Conservation (phyloP, 2,888 invertebrate genomes). For the Aphelenchoides bicaudatus region DNA sequence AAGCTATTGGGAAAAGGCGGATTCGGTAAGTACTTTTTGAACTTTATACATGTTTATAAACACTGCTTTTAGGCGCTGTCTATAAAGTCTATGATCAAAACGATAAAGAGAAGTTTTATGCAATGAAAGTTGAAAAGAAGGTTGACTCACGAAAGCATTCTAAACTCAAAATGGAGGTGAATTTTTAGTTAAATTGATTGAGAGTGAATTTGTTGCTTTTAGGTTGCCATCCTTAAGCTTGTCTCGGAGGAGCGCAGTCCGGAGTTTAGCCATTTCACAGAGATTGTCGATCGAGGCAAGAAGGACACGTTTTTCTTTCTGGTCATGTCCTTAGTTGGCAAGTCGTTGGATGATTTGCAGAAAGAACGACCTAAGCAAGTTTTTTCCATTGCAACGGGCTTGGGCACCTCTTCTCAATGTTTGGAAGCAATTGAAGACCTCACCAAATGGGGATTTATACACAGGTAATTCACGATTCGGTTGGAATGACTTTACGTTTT, state of each 20-base stretch:
- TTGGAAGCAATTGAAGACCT: slow-evolving; percentile 52
- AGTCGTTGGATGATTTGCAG: slow-evolving; percentile 23
- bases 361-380: slow-evolving; percentile 26
- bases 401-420: slow-evolving; percentile 43
- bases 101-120: slow-evolving; percentile 34
- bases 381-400: slow-evolving; percentile 41
- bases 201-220: too few species aligned
- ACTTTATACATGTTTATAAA: too few species aligned
- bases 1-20: slow-evolving; percentile 44
- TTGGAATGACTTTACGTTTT: too few species aligned
- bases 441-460: slow-evolving; percentile 51
- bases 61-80: slow-evolving; percentile 43
- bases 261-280: slow-evolving; percentile 41
- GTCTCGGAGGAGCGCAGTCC: slow-evolving; percentile 30
- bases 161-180: slow-evolving; percentile 55
- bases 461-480: slow-evolving; percentile 47
- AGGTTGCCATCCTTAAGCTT: slow-evolving; percentile 47
- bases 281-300: slow-evolving; percentile 45
- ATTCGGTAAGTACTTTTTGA: too few species aligned
- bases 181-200: too few species aligned
- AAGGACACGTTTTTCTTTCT: slow-evolving; percentile 43
- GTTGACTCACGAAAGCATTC: slow-evolving; percentile 40
- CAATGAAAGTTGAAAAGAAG: slow-evolving; percentile 54
- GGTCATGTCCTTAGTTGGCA: slow-evolving; percentile 45
- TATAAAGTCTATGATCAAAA: slow-evolving; percentile 33